Base-by-base conservation (phyloP, 2,888 invertebrate species). In the Matsumyia berberina region DNA sequence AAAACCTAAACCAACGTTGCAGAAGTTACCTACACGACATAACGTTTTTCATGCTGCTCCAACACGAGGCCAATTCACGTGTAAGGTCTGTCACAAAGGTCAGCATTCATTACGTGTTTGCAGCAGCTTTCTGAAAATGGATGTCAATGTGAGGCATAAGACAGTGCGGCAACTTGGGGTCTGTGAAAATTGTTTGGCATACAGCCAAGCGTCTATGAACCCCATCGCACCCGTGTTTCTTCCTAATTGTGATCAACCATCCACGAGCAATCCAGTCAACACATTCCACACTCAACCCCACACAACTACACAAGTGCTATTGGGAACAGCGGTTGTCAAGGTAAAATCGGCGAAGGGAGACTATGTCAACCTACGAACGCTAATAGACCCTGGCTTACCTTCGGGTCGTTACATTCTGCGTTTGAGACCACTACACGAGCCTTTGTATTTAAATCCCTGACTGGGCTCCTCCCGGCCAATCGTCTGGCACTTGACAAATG, bases 161-260 rank as follows among this genome's bases (percentile, higher is more conserved):
- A 35, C 12, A 12, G 15, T 66, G 1, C 0, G 51, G 11, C 12
- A 11, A n/a, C n/a, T 64, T 7, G n/a, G 37, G 1, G 35, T 64
- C 12, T 64, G 64, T n/a, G 64, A 64, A 37, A 64, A 51, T 9
- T 37, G 51, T 29, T 51, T 49, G 19, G 64, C 37, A 12, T 49
- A 39, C 5, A 66, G 19, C n/a, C 42, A 60, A 8, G 39, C 11
- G 42, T 12, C 42, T 29, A 31, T 44, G 5, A 49, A 64, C 7
- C 49, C 64, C 7, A 35, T 2, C 9, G 19, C 46, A 9, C 24
- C 19, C 33, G 19, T 17, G 46, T n/a, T 49, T 64, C 9, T 35
- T 4, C 33, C 64, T 19, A 4, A n/a, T 29, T 29, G 2, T 2
- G 29, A 31, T 6, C 31, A 44, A 15, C 7, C 60, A 5, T 8